Base-by-base conservation (phyloP, 2,797 vertebrate species). In the Tenualosa thibaudeaui region DNA sequence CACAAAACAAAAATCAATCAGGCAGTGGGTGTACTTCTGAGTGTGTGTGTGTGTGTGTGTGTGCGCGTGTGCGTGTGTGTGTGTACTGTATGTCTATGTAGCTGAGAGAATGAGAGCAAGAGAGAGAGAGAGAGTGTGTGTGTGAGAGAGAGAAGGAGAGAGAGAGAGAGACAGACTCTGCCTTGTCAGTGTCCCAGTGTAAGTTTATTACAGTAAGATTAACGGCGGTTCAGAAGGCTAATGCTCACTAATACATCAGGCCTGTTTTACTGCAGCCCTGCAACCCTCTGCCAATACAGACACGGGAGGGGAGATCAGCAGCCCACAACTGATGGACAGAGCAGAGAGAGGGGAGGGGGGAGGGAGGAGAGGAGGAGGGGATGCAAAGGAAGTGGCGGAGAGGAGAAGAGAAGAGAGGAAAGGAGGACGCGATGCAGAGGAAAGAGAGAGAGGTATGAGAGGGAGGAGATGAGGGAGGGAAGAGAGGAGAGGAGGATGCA, bases 141-240 rank as follows among this genome's bases (percentile, higher is more conserved):
- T 26, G 60, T 12, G 24, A 12, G 62, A 3, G 26, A 37, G 26
- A 37, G 65, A 13, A n/a, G 26, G 60, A 26, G n/a, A 26, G n/a
- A 26, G n/a, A 31, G 5, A 22, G 58, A 37, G 31, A 71, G 81
- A 85, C 56, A 60, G 81, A 85, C 53, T 87, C 81, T 86, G 85
- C 81, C 86, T 58, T 87, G 84, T 87, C 87, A 88, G 81, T 84
- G 91, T 91, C 91, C 88, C 92, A 90, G 92, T 92, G 92, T 86
- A 90, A 93, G 90, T 93, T 94, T 93, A 94, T 94, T 92, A 92
- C 90, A 90, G 89, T 92, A 84, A 92, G 91, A 95, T 93, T 92
- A 93, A 92, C 89, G 92, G 89, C 82, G 85, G 94, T 93, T 94
- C 93, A 93, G 89, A 90, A 93, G 93, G 92, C 91, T 94, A 93